Conservation (phyloP, 2,888 invertebrate species). For the Panzeria rudis region DNA sequence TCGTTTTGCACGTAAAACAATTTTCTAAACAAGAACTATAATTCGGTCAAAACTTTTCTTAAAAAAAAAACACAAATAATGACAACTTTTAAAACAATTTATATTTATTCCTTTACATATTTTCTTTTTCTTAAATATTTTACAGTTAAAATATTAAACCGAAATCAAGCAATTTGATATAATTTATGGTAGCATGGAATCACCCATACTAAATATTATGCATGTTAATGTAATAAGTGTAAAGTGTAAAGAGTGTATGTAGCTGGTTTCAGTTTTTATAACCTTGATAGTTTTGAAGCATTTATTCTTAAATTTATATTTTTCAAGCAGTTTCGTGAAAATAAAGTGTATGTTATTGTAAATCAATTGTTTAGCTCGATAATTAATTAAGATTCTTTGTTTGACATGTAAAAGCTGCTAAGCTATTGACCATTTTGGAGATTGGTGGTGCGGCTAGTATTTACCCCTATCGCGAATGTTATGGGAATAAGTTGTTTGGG, state of each 20-base stretch:
- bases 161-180: not conserved
- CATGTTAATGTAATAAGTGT: not conserved
- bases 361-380: not conserved
- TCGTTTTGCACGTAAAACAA: not conserved
- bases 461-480: no score
- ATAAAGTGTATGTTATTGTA: not conserved
- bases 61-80: no score
- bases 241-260: slow-evolving; percentile 1
- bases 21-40: no score
- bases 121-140: no score
- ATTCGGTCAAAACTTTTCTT: no score
- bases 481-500: no score
- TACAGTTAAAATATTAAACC: no score
- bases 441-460: no score
- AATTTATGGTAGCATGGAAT: not conserved
- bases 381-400: not conserved
- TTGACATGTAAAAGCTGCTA: not conserved
- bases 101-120: no score
- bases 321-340: not conserved
- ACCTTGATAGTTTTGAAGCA: slow-evolving; percentile 42
- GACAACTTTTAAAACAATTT: not conserved
- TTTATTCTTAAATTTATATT: not conserved
- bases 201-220: not conserved
- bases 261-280: slow-evolving; percentile 25
- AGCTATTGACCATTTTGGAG: no score